Base-by-base conservation (phyloP, 2,797 vertebrate species). In the Lagorchestes hirsutus region DNA sequence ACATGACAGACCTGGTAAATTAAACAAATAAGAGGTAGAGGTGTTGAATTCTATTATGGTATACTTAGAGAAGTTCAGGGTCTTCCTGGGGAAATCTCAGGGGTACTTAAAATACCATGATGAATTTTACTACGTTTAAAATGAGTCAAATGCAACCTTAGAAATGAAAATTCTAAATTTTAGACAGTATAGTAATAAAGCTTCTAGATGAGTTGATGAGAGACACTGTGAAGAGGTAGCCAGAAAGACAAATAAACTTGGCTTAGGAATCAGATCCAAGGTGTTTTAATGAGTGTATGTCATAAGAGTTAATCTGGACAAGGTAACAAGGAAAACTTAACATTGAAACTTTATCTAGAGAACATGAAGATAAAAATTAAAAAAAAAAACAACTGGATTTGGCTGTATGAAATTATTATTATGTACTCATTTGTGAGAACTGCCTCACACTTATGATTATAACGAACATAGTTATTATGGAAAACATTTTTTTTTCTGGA, bases 401-500 rank as follows among this genome's bases (percentile, higher is more conserved):
- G 34, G 31, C n/a, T 91, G 8, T 55, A 27, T 52, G 59, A 62
- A 95, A 95, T 50, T 55, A 93, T 59, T 3, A 90, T n/a, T 52
- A 91, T 40, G 1, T 46, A 93, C 55, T 62, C 93, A 91, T 34
- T 67, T 58, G 90, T 13, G 57, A 95, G 82, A 96, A 97, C 8
- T 50, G 14, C 28, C 16, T 40, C 2, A 82, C 18, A 40, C 24
- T 82, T 54, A 94, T 13, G 5, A 31, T 95, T 91, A 6, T 93
- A 34, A 6, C 74, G 58, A 62, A 54, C 67, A 74, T 40, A 74
- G 40, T 14, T 34, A 93, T 95, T 91, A 94, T n/a, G 28, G 92
- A 34, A 34, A 93, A 0, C 56, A 54, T 95, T 92, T 95, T 50
- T 96, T 96, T 31, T 57, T 54, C 50, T 14, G 91, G 93, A 93